phyloP scores from a whole-genome alignment of 1,140 invertebrate species.

The Micrasema minimum region DNA sequence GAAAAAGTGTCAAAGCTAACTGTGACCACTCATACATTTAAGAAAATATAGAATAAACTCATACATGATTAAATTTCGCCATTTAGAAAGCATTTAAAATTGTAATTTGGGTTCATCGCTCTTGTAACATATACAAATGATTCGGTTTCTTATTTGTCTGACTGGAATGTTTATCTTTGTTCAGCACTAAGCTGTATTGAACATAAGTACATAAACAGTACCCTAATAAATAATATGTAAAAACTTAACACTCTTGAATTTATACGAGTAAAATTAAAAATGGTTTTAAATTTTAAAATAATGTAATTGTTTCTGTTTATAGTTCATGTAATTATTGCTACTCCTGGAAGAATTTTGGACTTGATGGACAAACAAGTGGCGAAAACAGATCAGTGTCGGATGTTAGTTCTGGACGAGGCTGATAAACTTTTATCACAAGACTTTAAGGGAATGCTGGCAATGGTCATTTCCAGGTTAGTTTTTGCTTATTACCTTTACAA shows the following conservation, averaged over 20 bases:
- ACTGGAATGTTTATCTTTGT: too few relatives aligned
- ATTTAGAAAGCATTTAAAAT: constrained; percentile 23
- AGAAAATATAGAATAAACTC: too few relatives aligned
- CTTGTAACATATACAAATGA: neutral
- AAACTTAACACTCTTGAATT: too few relatives aligned
- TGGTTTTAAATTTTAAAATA: too few relatives aligned
- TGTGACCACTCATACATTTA: too few relatives aligned
- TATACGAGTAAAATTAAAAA: too few relatives aligned
- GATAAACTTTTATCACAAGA: constrained; percentile 99
- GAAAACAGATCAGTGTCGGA: constrained; percentile 94
- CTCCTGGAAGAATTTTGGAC: constrained; percentile 98
- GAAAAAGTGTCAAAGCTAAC: too few relatives aligned
- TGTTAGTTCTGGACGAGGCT: constrained; percentile 98
- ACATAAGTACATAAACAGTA: too few relatives aligned
- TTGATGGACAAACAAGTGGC: constrained; percentile 99
- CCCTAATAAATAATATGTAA: too few relatives aligned
- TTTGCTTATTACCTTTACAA: neutral
- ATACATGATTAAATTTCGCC: too few relatives aligned
- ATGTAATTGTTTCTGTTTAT: constrained; percentile 54
- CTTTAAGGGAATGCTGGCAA: constrained; percentile 98
- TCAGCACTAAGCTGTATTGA: too few relatives aligned
- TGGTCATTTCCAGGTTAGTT: constrained; percentile 84
- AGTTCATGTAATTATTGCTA: constrained; percentile 99
- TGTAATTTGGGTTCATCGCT: constrained; percentile 21
- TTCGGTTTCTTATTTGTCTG: too few relatives aligned